Conservation (phyloP, 2,888 invertebrate species). For the Ennomos fuscantarius region DNA sequence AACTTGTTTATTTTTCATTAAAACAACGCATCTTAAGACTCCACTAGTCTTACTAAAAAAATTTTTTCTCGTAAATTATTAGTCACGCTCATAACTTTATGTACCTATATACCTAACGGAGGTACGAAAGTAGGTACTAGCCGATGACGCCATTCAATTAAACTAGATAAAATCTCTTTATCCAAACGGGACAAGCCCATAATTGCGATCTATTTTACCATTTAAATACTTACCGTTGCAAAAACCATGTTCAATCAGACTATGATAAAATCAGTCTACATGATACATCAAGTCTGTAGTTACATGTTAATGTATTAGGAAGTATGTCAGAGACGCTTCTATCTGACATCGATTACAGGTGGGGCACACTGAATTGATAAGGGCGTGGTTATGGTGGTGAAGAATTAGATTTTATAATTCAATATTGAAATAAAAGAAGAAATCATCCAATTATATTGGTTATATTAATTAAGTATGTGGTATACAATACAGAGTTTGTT, state of each 20-base stretch:
- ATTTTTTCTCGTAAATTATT: no score
- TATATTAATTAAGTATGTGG: no score
- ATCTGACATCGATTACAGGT: slow-evolving; percentile 34
- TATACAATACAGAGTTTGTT: no score
- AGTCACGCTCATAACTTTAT: not conserved
- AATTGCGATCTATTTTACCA: slow-evolving; percentile 28
- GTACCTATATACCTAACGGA: slow-evolving; percentile 7
- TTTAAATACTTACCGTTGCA: slow-evolving; percentile 31
- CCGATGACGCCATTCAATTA: slow-evolving; percentile 20
- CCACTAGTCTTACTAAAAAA: no score
- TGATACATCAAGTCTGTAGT: slow-evolving; percentile 17
- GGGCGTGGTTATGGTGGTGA: slow-evolving; percentile 26
- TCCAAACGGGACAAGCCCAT: slow-evolving; percentile 18
- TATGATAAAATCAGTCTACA: slow-evolving; percentile 31
- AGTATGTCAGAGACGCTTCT: slow-evolving; percentile 25
- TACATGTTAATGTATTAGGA: slow-evolving; percentile 26
- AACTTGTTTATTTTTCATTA: no score
- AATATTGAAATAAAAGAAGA: not conserved
- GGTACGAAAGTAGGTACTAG: not conserved
- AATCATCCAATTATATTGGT: no score
- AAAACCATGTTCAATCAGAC: slow-evolving; percentile 36
- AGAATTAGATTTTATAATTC: not conserved
- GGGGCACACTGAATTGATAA: slow-evolving; percentile 23
- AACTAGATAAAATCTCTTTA: slow-evolving; percentile 20
- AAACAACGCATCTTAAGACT: no score